phyloP scores from a whole-genome alignment of 2,797 vertebrate species.

The Stomatorhinus walkeri region DNA sequence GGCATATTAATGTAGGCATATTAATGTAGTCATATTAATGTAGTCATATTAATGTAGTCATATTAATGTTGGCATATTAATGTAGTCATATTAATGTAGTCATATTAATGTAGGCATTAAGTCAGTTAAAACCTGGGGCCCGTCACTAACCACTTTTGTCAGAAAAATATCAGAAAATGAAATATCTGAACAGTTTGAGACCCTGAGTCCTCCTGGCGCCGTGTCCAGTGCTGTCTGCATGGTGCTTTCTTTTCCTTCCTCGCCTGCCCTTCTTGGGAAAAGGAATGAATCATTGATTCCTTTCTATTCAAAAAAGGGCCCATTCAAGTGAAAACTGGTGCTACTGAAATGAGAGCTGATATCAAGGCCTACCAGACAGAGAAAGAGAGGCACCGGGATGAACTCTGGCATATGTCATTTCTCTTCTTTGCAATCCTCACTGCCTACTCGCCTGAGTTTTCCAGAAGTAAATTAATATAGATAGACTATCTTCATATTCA shows the following conservation, averaged over 20 bases:
- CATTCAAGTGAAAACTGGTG: conserved; percentile 5
- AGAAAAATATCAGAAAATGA: background rate
- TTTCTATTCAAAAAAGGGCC: conserved; percentile 1
- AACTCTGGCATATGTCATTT: background rate
- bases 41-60: background rate
- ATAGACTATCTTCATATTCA: background rate
- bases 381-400: background rate
- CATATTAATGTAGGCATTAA: background rate
- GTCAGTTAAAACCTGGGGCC: background rate
- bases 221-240: background rate
- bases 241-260: background rate
- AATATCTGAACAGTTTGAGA: background rate
- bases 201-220: background rate
- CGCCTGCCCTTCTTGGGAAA: background rate
- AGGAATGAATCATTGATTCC: conserved; percentile 7
- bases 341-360: conserved; percentile 2
- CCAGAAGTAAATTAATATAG: background rate
- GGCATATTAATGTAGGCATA: background rate
- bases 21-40: background rate
- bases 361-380: background rate
- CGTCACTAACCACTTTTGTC: background rate
- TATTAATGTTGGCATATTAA: background rate
- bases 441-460: background rate
- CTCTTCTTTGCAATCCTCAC: background rate
- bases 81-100: background rate